A percentile compares a stretch with the other conserved stretches of the same genome.
phyloP scores from a whole-genome alignment of 2,113 vertebrate genomes.

The Canis aureus region DNA sequence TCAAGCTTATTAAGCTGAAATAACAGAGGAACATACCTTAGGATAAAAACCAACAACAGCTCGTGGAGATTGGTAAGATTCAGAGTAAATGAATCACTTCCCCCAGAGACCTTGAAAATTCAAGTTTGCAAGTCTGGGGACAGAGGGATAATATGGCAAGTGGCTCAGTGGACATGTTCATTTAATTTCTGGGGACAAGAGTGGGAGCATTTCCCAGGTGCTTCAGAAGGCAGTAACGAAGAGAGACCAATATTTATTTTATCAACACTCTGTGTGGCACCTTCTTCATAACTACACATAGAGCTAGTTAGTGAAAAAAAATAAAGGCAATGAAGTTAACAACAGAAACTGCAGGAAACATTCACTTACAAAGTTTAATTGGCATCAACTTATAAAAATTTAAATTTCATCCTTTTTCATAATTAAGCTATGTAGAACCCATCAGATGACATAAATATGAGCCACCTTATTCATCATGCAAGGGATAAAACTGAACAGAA shows the following conservation, averaged over 20 bases:
- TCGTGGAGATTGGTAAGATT: slow-evolving; percentile 57
- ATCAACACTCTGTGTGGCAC: background rate
- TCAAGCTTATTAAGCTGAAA: slow-evolving; percentile 59
- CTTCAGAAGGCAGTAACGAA: slow-evolving; percentile 27
- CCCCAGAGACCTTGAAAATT: slow-evolving; percentile 53
- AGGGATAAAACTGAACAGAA: slow-evolving; percentile 60
- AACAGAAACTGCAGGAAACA: slow-evolving; percentile 57
- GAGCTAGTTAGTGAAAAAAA: slow-evolving; percentile 9
- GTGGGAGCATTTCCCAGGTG: slow-evolving; percentile 22
- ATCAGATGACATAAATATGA: slow-evolving; percentile 59
- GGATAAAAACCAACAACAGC: background rate
- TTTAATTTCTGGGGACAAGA: slow-evolving; percentile 68
- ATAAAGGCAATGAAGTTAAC: slow-evolving; percentile 56
- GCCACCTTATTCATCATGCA: slow-evolving; percentile 50
- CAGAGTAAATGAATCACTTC: slow-evolving; percentile 63
- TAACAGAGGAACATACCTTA: slow-evolving; percentile 18
- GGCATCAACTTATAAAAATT: slow-evolving; percentile 57
- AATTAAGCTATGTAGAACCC: slow-evolving; percentile 53
- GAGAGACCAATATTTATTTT: slow-evolving; percentile 63
- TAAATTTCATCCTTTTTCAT: slow-evolving; percentile 68
- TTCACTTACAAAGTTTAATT: slow-evolving; percentile 70
- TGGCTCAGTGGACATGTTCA: slow-evolving; percentile 1
- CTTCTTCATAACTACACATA: background rate
- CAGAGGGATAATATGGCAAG: slow-evolving; percentile 45
- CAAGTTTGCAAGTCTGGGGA: slow-evolving; percentile 46